These are phyloP conservation scores for Aphyosemion australe DNA, from an alignment of 2,113 vertebrate species.

Conservation along the genomic window DNA sequence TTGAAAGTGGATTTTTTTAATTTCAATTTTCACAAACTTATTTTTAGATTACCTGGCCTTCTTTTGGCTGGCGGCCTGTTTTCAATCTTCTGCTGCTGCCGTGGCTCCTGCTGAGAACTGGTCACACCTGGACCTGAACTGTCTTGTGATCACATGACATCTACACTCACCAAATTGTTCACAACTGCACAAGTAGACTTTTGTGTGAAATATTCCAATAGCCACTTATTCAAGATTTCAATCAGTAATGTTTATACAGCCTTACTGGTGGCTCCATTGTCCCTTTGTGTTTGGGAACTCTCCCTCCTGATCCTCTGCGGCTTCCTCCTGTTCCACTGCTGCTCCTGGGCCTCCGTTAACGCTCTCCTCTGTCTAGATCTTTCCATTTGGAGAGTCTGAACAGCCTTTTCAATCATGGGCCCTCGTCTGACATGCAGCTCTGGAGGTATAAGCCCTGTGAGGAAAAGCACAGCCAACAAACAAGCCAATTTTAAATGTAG, in stretches of 20 bases:
- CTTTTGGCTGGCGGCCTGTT: slow-evolving; percentile 86
- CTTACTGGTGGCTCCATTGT: slow-evolving; percentile 55
- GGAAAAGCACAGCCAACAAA: not conserved
- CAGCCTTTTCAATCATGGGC: slow-evolving; percentile 95
- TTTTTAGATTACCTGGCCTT: slow-evolving; percentile 81
- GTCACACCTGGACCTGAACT: slow-evolving; percentile 58
- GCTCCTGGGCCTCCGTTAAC: slow-evolving; percentile 36
- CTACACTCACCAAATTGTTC: too few species aligned
- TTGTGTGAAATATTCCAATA: too few species aligned
- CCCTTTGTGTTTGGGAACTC: slow-evolving; percentile 37
- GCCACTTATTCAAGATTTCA: not conserved
- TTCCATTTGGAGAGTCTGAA: slow-evolving; percentile 87
- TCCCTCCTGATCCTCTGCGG: slow-evolving; percentile 64
- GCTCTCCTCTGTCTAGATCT: slow-evolving; percentile 72
- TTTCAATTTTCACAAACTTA: not conserved
- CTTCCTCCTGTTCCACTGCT: slow-evolving; percentile 66
- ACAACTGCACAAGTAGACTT: too few species aligned
- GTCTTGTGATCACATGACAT: too few species aligned
- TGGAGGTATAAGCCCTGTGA: slow-evolving; percentile 77
- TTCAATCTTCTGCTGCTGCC: slow-evolving; percentile 79
- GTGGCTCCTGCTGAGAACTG: slow-evolving; percentile 68
- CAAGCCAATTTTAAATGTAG: not conserved
- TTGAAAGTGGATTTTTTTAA: not conserved
- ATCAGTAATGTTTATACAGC: too few species aligned
- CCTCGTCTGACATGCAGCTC: slow-evolving; percentile 83